A percentile compares a stretch with the other conserved stretches of the same genome.
Conservation (phyloP, 2,113 vertebrate genomes). For the Stigmatopora argus region DNA sequence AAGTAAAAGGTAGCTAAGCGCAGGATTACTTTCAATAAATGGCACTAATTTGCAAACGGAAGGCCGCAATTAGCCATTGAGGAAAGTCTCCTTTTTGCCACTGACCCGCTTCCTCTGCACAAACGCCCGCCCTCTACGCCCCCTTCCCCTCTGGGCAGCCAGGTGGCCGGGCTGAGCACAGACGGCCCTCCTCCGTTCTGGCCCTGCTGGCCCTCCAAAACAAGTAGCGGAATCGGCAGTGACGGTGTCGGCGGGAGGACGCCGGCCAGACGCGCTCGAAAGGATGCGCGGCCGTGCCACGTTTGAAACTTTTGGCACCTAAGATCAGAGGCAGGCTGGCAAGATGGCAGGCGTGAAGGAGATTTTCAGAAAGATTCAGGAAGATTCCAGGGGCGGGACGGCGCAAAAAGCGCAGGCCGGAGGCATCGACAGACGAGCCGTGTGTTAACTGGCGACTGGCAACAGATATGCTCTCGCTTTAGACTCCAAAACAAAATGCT, state of each 20-base stretch:
- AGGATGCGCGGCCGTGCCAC: slow-evolving; percentile 33
- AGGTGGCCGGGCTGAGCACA: slow-evolving; percentile 64
- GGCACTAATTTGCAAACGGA: slow-evolving; percentile 18
- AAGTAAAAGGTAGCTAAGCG: no score
- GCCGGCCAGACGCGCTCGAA: slow-evolving; percentile 50
- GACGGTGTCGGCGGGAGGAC: slow-evolving; percentile 45
- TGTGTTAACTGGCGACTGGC: background rate
- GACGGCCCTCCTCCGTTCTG: slow-evolving; percentile 66
- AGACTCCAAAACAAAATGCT: background rate
- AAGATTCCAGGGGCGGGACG: slow-evolving; percentile 7
- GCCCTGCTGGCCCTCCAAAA: slow-evolving; percentile 56
- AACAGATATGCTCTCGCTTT: background rate
- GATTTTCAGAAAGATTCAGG: slow-evolving; percentile 10
- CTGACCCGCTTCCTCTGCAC: slow-evolving; percentile 54
- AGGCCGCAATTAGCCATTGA: slow-evolving; percentile 6
- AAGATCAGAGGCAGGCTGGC: slow-evolving; percentile 27
- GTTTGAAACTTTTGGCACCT: slow-evolving; percentile 42
- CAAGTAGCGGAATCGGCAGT: slow-evolving; percentile 24
- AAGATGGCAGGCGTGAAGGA: slow-evolving; percentile 1
- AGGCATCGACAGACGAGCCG: background rate
- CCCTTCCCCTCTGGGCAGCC: slow-evolving; percentile 64
- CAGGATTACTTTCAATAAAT: background rate
- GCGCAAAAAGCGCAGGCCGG: background rate
- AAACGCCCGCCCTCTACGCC: slow-evolving; percentile 42
- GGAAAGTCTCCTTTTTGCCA: slow-evolving; percentile 35